These are phyloP conservation scores for Hippocampus kuda DNA, from an alignment of 2,797 vertebrate genomes.

Conservation along the genomic window DNA sequence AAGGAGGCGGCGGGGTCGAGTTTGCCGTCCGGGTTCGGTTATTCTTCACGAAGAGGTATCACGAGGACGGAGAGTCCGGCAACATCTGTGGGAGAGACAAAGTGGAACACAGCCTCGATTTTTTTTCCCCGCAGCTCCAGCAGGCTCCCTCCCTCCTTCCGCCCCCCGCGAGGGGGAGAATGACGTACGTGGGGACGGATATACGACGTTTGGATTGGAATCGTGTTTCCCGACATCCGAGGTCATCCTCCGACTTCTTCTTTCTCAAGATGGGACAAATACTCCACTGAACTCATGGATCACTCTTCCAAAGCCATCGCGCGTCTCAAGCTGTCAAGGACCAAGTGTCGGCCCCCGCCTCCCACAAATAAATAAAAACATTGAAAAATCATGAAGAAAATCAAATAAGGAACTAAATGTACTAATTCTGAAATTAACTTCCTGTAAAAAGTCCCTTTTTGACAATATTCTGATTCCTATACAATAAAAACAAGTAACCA, in stretches of 20 bases:
- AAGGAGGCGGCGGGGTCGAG: not conserved
- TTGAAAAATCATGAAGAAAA: too few species aligned
- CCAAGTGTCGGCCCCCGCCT: too few species aligned
- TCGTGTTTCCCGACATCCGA: not conserved
- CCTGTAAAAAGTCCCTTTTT: too few species aligned
- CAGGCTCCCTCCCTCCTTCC: conserved; percentile 48
- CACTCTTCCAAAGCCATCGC: too few species aligned
- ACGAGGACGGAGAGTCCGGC: conserved; percentile 33
- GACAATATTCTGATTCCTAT: too few species aligned
- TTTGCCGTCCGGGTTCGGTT: not conserved
- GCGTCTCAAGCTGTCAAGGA: not conserved
- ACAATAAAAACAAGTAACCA: too few species aligned
- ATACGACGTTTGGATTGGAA: not conserved
- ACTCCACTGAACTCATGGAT: not conserved
- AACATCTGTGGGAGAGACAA: conserved; percentile 36
- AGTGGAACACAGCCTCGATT: conserved; percentile 34
- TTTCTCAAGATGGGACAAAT: not conserved
- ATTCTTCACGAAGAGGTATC: conserved; percentile 1
- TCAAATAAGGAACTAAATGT: too few species aligned
- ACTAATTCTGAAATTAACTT: too few species aligned
- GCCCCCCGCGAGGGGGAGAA: conserved; percentile 3
- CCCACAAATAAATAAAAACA: too few species aligned
- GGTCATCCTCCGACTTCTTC: not conserved
- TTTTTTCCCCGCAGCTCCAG: conserved; percentile 30
- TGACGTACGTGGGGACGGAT: conserved; percentile 48